These are phyloP conservation scores for Tragulus kanchil DNA, from an alignment of 2,113 vertebrate species.

Conservation along the genomic window DNA sequence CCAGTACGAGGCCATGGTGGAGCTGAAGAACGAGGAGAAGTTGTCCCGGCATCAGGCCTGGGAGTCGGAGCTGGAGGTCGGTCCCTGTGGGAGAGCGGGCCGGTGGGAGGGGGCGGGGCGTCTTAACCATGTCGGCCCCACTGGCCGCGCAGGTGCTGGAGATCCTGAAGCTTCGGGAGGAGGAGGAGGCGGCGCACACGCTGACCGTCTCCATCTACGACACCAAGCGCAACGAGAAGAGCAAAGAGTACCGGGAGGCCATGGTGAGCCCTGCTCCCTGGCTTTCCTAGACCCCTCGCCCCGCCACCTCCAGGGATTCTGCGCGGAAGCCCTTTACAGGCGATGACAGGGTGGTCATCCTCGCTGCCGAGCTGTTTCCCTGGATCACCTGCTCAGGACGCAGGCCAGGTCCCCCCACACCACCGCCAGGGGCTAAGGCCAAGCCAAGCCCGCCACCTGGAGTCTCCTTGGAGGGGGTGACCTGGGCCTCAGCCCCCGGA, in stretches of 20 bases:
- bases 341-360: background rate
- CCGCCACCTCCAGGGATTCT: background rate
- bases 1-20: constrained; percentile 86
- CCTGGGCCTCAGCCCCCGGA: background rate
- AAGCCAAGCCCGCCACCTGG: background rate
- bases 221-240: constrained; percentile 84
- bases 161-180: constrained; percentile 87
- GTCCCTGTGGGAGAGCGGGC: background rate
- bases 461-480: background rate
- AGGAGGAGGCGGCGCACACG: constrained; percentile 86
- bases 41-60: constrained; percentile 78
- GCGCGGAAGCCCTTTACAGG: rapidly evolving
- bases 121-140: background rate
- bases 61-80: constrained; percentile 91
- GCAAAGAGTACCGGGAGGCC: constrained; percentile 79
- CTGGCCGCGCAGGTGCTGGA: constrained; percentile 87
- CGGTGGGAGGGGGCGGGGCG: background rate
- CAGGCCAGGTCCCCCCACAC: background rate
- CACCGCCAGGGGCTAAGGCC: background rate
- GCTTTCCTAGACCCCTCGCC: background rate
- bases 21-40: constrained; percentile 87
- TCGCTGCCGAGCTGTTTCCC: background rate
- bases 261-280: constrained; percentile 84
- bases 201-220: constrained; percentile 88
- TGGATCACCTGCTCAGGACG: background rate